These are phyloP conservation scores for Hemiscyllium ocellatum DNA, from an alignment of 2,113 vertebrate genomes.

Conservation along the genomic window DNA sequence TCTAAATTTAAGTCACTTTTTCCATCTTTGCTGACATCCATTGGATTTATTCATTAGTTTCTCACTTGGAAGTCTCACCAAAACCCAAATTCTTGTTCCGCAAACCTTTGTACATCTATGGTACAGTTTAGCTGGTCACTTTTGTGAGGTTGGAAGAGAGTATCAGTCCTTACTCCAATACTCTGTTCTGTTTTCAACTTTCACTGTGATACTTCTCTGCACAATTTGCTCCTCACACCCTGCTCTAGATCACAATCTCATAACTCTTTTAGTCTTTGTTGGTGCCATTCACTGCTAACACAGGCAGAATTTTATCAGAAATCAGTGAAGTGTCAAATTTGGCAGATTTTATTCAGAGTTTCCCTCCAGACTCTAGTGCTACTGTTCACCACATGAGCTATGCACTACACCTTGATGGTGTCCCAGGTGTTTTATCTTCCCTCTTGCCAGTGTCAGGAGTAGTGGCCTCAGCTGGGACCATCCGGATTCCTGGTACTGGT, in stretches of 20 bases:
- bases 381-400: too few relatives aligned
- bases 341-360: too few relatives aligned
- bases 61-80: not conserved
- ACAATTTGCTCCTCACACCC: not conserved
- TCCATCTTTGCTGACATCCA: not conserved
- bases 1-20: not conserved
- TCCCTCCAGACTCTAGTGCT: too few relatives aligned
- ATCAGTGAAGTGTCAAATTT: too few relatives aligned
- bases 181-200: not conserved
- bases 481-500: too few relatives aligned
- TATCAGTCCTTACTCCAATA: not conserved
- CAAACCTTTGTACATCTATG: too few relatives aligned
- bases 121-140: not conserved
- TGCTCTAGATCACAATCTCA: not conserved
- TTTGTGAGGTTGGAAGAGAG: not conserved
- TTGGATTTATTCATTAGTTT: not conserved
- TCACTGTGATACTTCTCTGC: not conserved
- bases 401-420: too few relatives aligned
- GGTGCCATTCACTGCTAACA: not conserved
- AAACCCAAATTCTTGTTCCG: not conserved
- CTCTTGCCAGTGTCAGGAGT: too few relatives aligned
- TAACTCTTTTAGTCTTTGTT: too few relatives aligned
- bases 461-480: too few relatives aligned
- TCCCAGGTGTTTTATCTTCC: too few relatives aligned
- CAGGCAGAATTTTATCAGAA: too few relatives aligned